Conservation (phyloP, 2,113 vertebrate genomes). For the Callithrix jacchus region DNA sequence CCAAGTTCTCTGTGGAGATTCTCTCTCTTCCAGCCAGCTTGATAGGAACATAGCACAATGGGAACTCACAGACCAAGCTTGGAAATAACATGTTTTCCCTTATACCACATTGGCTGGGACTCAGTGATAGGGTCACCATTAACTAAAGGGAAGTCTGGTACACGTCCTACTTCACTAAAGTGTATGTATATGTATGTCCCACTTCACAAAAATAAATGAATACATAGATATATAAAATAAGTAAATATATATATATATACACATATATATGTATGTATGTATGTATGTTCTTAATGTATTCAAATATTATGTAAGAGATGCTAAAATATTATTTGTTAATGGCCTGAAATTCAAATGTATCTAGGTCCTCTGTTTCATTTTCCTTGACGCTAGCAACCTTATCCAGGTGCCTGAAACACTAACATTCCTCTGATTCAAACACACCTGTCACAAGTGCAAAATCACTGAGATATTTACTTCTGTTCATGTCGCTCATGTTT, state of each 20-base stretch:
- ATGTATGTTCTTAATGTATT: neutral
- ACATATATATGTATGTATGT: too few relatives aligned
- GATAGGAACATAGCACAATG: neutral
- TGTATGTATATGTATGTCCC: too few relatives aligned
- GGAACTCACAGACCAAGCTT: neutral
- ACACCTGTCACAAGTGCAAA: neutral
- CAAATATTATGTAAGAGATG: neutral
- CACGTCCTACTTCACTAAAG: too few relatives aligned
- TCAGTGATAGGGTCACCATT: accelerated
- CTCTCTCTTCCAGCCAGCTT: neutral
- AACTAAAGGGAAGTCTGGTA: neutral
- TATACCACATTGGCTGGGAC: accelerated
- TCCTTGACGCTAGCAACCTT: neutral
- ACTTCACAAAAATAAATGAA: too few relatives aligned
- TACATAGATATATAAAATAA: too few relatives aligned
- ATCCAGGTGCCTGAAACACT: neutral
- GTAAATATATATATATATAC: too few relatives aligned
- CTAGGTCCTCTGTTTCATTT: neutral
- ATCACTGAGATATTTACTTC: neutral
- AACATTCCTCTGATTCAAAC: neutral
- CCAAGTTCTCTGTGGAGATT: neutral
- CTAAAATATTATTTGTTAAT: neutral
- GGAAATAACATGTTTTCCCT: neutral
- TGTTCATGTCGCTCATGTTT: neutral
- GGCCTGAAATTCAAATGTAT: neutral